phyloP scores from a whole-genome alignment of 2,888 invertebrate genomes.

The Melinopterus prodromus region DNA sequence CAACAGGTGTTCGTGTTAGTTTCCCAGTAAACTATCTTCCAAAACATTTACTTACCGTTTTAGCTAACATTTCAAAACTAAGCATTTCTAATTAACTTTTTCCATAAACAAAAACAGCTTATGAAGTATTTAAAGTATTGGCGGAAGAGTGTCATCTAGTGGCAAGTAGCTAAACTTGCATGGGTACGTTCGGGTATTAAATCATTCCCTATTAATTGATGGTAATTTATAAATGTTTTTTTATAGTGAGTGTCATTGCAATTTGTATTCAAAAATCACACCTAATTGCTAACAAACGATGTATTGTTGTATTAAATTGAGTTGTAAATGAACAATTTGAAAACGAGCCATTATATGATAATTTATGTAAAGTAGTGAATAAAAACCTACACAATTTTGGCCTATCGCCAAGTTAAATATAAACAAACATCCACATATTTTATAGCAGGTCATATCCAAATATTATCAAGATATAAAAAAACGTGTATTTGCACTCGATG shows the following conservation, averaged over 20 bases:
- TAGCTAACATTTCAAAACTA: too few species aligned
- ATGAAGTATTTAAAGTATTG: background rate
- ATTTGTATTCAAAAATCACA: background rate
- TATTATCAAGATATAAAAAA: background rate
- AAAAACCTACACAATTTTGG: too few species aligned
- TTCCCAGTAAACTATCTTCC: too few species aligned
- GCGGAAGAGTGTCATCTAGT: background rate
- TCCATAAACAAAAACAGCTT: too few species aligned
- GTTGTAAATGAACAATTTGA: background rate
- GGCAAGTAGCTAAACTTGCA: background rate
- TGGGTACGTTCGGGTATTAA: too few species aligned
- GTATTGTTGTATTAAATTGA: background rate
- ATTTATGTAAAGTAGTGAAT: background rate
- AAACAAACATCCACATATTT: too few species aligned
- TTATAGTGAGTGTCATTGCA: background rate
- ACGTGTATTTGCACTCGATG: background rate
- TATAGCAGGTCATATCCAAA: background rate
- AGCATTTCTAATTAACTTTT: too few species aligned
- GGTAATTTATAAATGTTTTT: background rate
- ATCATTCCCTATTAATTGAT: background rate
- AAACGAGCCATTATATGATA: background rate
- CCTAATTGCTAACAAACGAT: background rate
- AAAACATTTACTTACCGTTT: too few species aligned
- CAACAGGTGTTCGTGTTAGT: too few species aligned
- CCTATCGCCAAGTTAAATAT: too few species aligned